Evolutionary conservation across 2,113 vertebrate species (phyloP), one percentile per base, ranked within the genome.

Genomic region (Podarcis muralis): DNA sequence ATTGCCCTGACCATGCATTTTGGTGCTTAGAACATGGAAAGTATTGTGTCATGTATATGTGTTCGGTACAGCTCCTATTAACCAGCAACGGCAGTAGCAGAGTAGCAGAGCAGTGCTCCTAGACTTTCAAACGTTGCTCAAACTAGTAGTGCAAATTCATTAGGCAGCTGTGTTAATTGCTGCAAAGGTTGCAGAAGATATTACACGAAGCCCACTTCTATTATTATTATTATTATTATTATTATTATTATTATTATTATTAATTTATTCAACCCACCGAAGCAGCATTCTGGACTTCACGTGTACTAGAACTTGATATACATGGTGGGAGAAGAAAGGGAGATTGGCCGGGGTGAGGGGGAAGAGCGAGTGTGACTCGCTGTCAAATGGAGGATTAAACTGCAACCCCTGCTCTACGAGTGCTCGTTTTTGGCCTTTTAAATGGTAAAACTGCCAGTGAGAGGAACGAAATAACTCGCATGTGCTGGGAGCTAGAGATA

Each of bases 401-500:
- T 85, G 90, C 90, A 94, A 94, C 92, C 87, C 83, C 76, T 95
- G 90, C 91, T 94, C 86, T 82, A 91, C 66, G 91, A 93, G 94
- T 80, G 87, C 91, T 95, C 79, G 71, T 93, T 96, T 96, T 94
- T 94, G 91, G 92, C 89, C 93, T 95, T 94, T 94, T 91, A 93
- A 95, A 94, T 94, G 94, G 91, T 92, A 96, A 95, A 96, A 93
- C 91, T 93, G 94, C 93, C 93, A 93, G 94, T 93, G 87, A 94
- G 92, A 94, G 90, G 93, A 94, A 92, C 87, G 80, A 95, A 97
- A 95, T 95, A 94, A 96, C 93, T 91, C 4, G 87, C 88, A 91
- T 88, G 86, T 96, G 94, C 95, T 97, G 96, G 96, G 92, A 94
- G 87, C 87, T 65, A 93, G 94, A 96, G 96, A 97, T 97, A 97